Evolutionary conservation across 2,888 invertebrate species (phyloP).

Genomic region (Listrodromus nycthemerus): DNA sequence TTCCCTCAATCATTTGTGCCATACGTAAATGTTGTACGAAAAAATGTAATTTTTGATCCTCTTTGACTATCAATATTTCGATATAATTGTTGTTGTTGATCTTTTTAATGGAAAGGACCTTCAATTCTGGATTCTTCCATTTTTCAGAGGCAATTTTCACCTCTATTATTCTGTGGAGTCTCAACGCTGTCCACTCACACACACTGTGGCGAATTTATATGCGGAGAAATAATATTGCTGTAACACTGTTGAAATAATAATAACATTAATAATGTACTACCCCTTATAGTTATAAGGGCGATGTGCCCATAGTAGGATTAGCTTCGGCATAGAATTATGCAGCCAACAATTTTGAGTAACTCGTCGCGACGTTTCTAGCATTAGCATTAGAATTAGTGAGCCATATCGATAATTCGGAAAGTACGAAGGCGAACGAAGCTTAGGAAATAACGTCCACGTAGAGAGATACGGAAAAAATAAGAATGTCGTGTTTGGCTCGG

Average conservation of each 20-base stretch:
- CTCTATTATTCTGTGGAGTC: slow-evolving; percentile 29
- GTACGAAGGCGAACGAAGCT: slow-evolving; percentile 18
- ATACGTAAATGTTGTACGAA: slow-evolving; percentile 23
- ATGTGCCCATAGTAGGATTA: slow-evolving; percentile 18
- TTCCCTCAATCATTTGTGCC: slow-evolving; percentile 47
- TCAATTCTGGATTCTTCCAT: slow-evolving; percentile 52
- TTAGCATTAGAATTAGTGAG: slow-evolving; percentile 15
- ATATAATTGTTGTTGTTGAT: slow-evolving; percentile 36
- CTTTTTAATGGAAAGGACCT: slow-evolving; percentile 28
- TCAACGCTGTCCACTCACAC: slow-evolving; percentile 12
- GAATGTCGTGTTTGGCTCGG: slow-evolving; percentile 37
- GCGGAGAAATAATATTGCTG: slow-evolving; percentile 33
- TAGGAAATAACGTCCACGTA: slow-evolving; percentile 30
- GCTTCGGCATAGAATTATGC: slow-evolving; percentile 66
- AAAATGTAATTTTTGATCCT: slow-evolving; percentile 32
- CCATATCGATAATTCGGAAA: slow-evolving; percentile 26
- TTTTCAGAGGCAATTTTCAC: slow-evolving; percentile 14
- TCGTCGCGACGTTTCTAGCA: slow-evolving; percentile 17
- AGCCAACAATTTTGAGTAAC: slow-evolving; percentile 73
- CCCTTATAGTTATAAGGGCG: slow-evolving; percentile 9
- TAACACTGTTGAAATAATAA: slow-evolving; percentile 31
- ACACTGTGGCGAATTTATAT: slow-evolving; percentile 34
- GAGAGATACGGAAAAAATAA: slow-evolving; percentile 18
- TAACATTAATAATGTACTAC: neutral
- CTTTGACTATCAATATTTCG: slow-evolving; percentile 33